These are phyloP conservation scores for Micronisus gabar DNA, from an alignment of 2,113 vertebrate genomes.

Conservation along the genomic window DNA sequence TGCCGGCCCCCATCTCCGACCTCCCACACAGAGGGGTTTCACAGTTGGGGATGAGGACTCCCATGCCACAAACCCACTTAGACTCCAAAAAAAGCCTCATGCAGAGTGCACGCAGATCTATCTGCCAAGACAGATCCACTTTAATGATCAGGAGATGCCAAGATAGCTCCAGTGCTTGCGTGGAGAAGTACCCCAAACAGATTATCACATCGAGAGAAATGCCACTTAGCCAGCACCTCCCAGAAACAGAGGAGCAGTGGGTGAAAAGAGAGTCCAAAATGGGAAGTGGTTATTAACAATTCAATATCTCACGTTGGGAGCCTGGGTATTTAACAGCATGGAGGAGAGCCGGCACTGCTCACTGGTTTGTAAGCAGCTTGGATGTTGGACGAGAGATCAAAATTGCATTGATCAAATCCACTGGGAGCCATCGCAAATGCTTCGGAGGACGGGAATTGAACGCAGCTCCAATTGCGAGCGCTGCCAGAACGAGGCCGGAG, in stretches of 20 bases:
- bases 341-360: neutral
- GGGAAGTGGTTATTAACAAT: neutral
- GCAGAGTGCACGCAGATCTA: accelerated
- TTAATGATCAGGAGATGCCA: neutral
- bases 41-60: neutral
- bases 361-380: neutral
- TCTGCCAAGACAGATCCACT: neutral
- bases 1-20: accelerated
- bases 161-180: neutral
- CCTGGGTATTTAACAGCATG: neutral
- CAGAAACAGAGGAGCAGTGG: neutral
- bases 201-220: neutral
- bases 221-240: accelerated
- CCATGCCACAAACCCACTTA: neutral
- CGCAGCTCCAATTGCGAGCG: accelerated
- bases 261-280: neutral
- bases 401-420: neutral
- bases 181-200: neutral
- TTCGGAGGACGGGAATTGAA: neutral
- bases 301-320: neutral
- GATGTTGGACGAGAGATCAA: neutral
- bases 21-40: neutral
- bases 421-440: neutral
- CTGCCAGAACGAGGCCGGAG: accelerated
- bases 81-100: neutral